A percentile compares a stretch with the other conserved stretches of the same genome.
Conservation (phyloP, 2,797 vertebrate species). For the Pogoniulus pusillus region DNA sequence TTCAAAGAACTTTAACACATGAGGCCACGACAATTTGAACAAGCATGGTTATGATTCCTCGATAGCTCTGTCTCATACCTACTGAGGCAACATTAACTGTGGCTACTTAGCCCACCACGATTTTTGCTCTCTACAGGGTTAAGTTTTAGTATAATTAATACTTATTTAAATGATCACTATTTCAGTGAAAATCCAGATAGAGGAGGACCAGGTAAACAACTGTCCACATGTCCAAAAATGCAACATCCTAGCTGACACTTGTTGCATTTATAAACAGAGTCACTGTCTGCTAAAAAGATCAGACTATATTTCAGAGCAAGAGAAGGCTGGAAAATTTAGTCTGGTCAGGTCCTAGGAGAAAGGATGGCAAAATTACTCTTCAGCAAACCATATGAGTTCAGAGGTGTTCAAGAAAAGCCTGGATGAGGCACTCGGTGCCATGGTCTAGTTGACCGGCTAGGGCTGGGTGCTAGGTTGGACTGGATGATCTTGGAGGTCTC, state of each 20-base stretch:
- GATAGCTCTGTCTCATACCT: neutral
- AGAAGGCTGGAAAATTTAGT: constrained; percentile 17
- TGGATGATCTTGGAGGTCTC: too few species aligned
- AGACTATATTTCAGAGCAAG: neutral
- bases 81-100: neutral
- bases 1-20: constrained; percentile 8
- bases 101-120: neutral
- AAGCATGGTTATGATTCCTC: neutral
- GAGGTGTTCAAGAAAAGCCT: too few species aligned
- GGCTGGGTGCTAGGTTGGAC: too few species aligned
- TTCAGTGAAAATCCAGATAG: constrained; percentile 30
- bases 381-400: neutral
- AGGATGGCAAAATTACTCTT: constrained; percentile 25
- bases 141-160: constrained; percentile 16
- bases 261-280: neutral
- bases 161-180: constrained; percentile 19
- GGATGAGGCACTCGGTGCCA: too few species aligned
- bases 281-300: neutral
- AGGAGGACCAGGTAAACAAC: constrained; percentile 10
- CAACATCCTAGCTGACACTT: neutral
- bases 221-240: constrained; percentile 4
- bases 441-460: too few species aligned
- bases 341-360: constrained; percentile 11
- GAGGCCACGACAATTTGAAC: neutral
- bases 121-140: neutral